Base-by-base conservation (phyloP, 2,888 invertebrate genomes). In the Mesorhabditis spiculigera region DNA sequence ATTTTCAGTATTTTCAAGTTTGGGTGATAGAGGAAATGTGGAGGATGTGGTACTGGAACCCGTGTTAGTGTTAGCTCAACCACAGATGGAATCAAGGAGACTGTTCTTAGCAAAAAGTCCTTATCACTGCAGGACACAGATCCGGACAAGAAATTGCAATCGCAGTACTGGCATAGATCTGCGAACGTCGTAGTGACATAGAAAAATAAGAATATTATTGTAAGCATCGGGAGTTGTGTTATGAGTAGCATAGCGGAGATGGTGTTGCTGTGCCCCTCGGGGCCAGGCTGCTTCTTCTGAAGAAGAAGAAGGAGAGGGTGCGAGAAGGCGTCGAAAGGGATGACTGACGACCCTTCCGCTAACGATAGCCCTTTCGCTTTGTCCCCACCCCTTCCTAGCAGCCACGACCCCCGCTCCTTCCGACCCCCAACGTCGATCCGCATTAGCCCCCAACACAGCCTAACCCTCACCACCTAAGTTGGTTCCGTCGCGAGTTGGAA, bases 11-110 rank as follows among this genome's bases (percentile, higher is more conserved):
- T 71, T 13, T 75, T 69, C 41, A 83, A 69, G 45, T 73, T 71
- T 6, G 78, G 71, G 71, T 81, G 75, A 69, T 77, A 81, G 6
- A 79, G 72, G 50, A 83, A 84, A 65, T 82, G 82, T 4, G 83
- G 83, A 5, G 82, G 74, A 61, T 82, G 81, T 8, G 80, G 76
- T 10, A 83, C 73, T 63, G 13, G 16, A n/a, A 42, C 43, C 63
- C 70, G 44, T 67, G 67, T 45, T 65, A 63, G 44, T 45, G 66
- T 42, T 28, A 69, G 58, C 42, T 58, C 42, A 28, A 66, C 70
- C 28, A 72, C 68, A 44, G 69, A 74, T 41, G 75, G 75, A 16
- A 77, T 73, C 63, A 78, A 71, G 13, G 75, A 75, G 2, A 78
- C 72, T 0, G 78, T 77, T 42, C 78, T 68, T 41, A 78, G 69